Evolutionary conservation across 2,797 vertebrate genomes (phyloP), one percentile per base, ranked within the genome.

Genomic region (Arvicola amphibius): DNA sequence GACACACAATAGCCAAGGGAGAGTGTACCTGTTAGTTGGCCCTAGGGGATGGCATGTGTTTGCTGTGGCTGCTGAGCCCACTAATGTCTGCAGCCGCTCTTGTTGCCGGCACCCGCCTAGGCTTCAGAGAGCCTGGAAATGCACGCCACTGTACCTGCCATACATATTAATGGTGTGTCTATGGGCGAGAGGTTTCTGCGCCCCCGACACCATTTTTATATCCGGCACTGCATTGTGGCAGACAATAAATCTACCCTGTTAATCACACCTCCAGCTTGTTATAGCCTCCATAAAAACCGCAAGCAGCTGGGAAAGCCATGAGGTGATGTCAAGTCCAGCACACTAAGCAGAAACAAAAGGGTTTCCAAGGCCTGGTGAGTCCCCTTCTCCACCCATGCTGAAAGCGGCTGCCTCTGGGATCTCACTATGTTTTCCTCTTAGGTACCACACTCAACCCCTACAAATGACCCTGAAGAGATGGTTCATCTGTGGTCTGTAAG

Each of bases 271-370:
- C 97, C 97, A 97, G 98, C 97, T 98, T 97, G 98, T 98, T 98
- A 98, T 46, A 98, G 97, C 91, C 94, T 92, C 97, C 96, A 48
- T 98, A 98, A 98, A 98, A 98, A 98, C 98, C 92, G 97, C n/a
- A 80, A 97, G 97, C 98, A 98, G 98, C 98, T 98, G 98, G 97
- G 96, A 98, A 98, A 98, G 97, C 91, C 97, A 98, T 98, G 98
- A 98, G 98, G 97, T 98, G 96, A 98, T 98, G 98, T 98, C 98
- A 98, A 98, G 98, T 98, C 97, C 97, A 97, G 96, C 96, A 92
- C 98, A 98, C 98, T 97, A 95, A 96, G 98, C 96, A 98, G 97
- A 98, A 97, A 97, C 92, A 96, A 97, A 96, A 97, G 97, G 96
- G 96, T 98, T 98, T 98, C 98, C 98, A 98, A 98, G 98, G 96